These are phyloP conservation scores for Oreochromis tanganicae DNA, from an alignment of 2,113 vertebrate genomes.

Conservation along the genomic window DNA sequence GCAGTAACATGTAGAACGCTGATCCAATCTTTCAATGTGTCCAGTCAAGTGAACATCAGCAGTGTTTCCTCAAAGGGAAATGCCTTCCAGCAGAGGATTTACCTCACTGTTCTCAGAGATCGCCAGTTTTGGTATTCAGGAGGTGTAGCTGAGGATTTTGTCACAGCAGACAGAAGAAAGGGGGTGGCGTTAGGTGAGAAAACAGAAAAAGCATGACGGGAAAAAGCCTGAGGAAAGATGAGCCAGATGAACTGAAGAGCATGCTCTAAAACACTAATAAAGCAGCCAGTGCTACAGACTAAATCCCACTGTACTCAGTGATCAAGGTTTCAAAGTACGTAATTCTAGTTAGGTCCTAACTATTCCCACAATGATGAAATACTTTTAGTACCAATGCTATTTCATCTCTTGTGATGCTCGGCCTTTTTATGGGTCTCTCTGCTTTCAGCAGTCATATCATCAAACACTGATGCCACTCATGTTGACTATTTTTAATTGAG, in stretches of 20 bases:
- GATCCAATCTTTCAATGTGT: background rate
- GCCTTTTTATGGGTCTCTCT: background rate
- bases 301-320: background rate
- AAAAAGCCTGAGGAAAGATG: background rate
- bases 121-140: conserved; percentile 14
- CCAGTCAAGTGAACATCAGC: background rate
- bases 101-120: background rate
- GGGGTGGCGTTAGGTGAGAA: background rate
- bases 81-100: background rate
- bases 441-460: background rate
- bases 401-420: background rate
- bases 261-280: background rate
- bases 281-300: background rate
- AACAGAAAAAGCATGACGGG: background rate
- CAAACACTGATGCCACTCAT: background rate
- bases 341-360: background rate
- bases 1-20: background rate
- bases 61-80: background rate
- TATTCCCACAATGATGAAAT: background rate
- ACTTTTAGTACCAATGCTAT: background rate
- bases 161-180: background rate
- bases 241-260: background rate
- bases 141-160: background rate
- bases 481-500: background rate
- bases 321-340: background rate